Evolutionary conservation across 2,888 invertebrate species (phyloP).

Genomic region (Hemistola chrysoprasaria): DNA sequence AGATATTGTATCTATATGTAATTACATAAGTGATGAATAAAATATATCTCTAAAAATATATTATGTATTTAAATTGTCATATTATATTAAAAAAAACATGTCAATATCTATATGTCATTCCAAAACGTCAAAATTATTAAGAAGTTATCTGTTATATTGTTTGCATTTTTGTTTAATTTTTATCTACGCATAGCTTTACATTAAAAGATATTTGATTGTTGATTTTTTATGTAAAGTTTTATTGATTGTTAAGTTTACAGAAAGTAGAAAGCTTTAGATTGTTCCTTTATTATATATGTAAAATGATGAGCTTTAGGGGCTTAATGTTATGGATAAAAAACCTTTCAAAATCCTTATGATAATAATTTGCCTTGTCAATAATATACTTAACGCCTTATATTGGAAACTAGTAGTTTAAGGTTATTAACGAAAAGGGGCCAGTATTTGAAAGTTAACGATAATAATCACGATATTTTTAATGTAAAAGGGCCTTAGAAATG

Average conservation of each 20-base stretch:
- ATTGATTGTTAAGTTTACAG: conserved; percentile 63
- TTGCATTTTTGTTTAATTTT: conserved; percentile 43
- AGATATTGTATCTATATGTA: conserved; percentile 65
- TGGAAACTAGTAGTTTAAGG: conserved; percentile 61
- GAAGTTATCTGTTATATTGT: conserved; percentile 39
- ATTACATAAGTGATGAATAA: conserved; percentile 51
- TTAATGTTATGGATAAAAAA: conserved; percentile 33
- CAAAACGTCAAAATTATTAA: conserved; percentile 46
- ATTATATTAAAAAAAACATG: conserved; percentile 45
- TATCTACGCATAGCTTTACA: conserved; percentile 46
- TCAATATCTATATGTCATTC: conserved; percentile 57
- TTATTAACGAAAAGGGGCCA: conserved; percentile 67
- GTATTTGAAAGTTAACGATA: conserved; percentile 41
- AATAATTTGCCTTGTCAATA: conserved; percentile 59
- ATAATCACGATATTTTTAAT: conserved; percentile 33
- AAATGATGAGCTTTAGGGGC: conserved; percentile 43
- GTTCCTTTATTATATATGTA: conserved; percentile 60
- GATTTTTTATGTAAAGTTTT: conserved; percentile 60
- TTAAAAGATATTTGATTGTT: conserved; percentile 48
- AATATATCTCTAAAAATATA: conserved; percentile 37
- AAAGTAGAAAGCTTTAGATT: conserved; percentile 46
- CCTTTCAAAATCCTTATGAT: conserved; percentile 41
- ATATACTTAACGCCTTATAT: conserved; percentile 62
- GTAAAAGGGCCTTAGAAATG: conserved; percentile 36
- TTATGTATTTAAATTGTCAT: conserved; percentile 30